Evolutionary conservation across 2,113 vertebrate genomes (phyloP).

Genomic region (Rhabdornis inornatus): DNA sequence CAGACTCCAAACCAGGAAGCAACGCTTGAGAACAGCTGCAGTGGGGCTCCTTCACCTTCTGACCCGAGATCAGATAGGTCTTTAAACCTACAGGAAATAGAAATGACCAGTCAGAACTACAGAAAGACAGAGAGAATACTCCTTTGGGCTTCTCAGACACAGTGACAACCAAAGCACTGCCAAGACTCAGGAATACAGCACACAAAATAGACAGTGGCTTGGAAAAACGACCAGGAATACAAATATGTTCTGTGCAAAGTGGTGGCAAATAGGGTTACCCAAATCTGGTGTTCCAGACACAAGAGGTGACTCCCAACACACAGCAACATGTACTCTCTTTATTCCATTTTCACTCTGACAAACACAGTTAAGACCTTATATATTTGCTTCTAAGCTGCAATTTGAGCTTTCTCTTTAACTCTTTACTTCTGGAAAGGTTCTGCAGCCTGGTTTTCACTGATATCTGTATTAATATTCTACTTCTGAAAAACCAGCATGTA

Average conservation of each 20-base stretch:
- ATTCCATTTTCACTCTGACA: background rate
- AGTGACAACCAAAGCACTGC: background rate
- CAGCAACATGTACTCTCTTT: background rate
- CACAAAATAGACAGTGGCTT: background rate
- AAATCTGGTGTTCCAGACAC: background rate
- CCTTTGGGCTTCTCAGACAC: background rate
- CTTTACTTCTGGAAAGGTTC: background rate
- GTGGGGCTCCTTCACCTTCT: constrained; percentile 79
- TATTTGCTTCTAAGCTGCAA: background rate
- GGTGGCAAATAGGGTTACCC: background rate
- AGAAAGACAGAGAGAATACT: background rate
- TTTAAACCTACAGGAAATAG: constrained; percentile 80
- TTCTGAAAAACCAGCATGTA: background rate
- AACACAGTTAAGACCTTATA: background rate
- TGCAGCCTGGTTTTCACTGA: background rate
- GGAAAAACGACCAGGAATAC: background rate
- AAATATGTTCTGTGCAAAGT: background rate
- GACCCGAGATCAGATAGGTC: constrained; percentile 92
- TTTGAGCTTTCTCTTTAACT: background rate
- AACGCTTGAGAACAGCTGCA: constrained; percentile 83
- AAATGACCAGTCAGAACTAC: constrained; percentile 38
- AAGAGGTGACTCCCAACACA: background rate
- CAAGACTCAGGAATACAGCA: background rate
- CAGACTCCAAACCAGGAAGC: constrained; percentile 70
- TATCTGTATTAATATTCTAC: background rate